Evolutionary conservation across 2,888 invertebrate species (phyloP).

Genomic region (Cordylochernes scorpioides): DNA sequence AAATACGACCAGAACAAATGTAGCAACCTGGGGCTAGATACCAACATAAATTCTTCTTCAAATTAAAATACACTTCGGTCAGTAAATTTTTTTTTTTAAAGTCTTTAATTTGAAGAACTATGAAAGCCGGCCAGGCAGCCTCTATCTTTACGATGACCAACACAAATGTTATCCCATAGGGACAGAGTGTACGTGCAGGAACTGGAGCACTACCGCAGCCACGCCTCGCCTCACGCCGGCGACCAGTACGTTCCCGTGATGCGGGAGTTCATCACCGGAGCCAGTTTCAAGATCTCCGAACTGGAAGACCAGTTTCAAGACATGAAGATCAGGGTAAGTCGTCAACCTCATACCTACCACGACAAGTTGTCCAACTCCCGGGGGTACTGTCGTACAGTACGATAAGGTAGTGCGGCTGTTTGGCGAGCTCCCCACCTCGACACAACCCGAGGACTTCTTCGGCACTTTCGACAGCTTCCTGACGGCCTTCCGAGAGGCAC

Average conservation of each 20-base stretch:
- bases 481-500: constrained; percentile 48
- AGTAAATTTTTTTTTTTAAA: too few species aligned
- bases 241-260: constrained; percentile 76
- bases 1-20: too few species aligned
- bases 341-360: background rate
- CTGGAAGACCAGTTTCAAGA: constrained; percentile 75
- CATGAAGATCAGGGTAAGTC: constrained; percentile 49
- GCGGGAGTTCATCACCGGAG: constrained; percentile 77
- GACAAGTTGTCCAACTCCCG: too few species aligned
- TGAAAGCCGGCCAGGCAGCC: too few species aligned
- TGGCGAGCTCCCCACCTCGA: constrained; percentile 49
- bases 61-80: too few species aligned
- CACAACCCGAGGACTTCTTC: constrained; percentile 73
- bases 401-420: constrained; percentile 64
- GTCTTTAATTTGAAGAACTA: too few species aligned
- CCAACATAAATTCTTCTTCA: too few species aligned
- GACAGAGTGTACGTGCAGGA: too few species aligned
- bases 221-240: too few species aligned
- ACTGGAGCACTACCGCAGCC: constrained; percentile 60
- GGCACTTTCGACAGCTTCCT: constrained; percentile 72
- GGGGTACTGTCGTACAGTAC: constrained; percentile 33
- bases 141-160: too few species aligned
- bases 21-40: too few species aligned
- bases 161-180: too few species aligned
- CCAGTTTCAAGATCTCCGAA: constrained; percentile 67